Evolutionary conservation across 2,888 invertebrate genomes (phyloP).

Genomic region (Netelia virgata): DNA sequence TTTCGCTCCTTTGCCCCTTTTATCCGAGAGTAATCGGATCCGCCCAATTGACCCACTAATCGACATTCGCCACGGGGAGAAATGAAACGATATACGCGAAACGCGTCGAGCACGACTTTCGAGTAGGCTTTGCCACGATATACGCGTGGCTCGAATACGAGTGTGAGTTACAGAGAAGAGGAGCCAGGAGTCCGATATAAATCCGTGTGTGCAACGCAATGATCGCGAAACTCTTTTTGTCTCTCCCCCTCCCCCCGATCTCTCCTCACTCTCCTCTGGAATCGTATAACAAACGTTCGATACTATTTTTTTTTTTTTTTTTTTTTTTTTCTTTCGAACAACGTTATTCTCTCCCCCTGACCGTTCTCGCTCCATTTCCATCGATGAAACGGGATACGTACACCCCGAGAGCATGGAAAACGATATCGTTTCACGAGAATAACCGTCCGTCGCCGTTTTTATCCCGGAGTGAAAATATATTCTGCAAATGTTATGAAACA

Average conservation of each 20-base stretch:
- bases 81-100: constrained; percentile 48
- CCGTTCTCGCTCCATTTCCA: constrained; percentile 41
- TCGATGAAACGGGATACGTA: constrained; percentile 22
- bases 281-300: constrained; percentile 19
- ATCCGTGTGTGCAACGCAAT: constrained; percentile 18
- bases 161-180: background rate
- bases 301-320: constrained; percentile 38
- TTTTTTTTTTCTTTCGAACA: constrained; percentile 19
- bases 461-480: constrained; percentile 2
- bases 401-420: constrained; percentile 27
- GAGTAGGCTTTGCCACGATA: constrained; percentile 25
- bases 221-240: constrained; percentile 22
- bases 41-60: constrained; percentile 67
- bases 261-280: constrained; percentile 5
- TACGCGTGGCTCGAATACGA: background rate
- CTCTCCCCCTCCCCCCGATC: too few species aligned
- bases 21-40: constrained; percentile 60
- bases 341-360: constrained; percentile 2
- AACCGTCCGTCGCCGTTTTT: constrained; percentile 1
- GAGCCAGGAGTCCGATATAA: constrained; percentile 19
- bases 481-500: constrained; percentile 8
- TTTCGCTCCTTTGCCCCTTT: constrained; percentile 38
- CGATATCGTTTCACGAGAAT: constrained; percentile 26
- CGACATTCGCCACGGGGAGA: constrained; percentile 49
- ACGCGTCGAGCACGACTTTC: constrained; percentile 24